phyloP scores from a whole-genome alignment of 2,797 vertebrate genomes.

The Lutjanus argentimaculatus region DNA sequence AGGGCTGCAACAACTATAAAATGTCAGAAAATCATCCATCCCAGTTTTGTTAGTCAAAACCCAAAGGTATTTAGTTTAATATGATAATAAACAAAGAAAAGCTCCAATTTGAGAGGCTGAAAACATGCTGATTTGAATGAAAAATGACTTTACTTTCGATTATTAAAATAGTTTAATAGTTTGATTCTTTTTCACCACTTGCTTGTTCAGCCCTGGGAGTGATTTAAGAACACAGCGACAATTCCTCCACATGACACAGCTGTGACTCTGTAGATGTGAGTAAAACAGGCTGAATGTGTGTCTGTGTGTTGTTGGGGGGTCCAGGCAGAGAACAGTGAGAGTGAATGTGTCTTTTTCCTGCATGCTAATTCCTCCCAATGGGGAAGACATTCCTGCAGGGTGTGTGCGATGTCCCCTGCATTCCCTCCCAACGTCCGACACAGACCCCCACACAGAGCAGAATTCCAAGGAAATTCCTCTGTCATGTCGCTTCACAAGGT shows the following conservation, averaged over 20 bases:
- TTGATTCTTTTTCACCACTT: no score
- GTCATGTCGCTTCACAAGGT: slow-evolving; percentile 74
- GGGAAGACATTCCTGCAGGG: slow-evolving; percentile 76
- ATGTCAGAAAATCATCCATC: no score
- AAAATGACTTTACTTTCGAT: no score
- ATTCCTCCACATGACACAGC: slow-evolving; percentile 17
- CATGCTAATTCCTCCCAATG: slow-evolving; percentile 83
- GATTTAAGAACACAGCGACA: slow-evolving; percentile 19
- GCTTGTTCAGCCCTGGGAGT: not conserved
- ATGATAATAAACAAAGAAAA: no score
- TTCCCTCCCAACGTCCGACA: slow-evolving; percentile 56
- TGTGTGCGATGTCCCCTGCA: slow-evolving; percentile 57
- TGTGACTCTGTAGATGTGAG: slow-evolving; percentile 43
- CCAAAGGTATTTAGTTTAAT: no score
- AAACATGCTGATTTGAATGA: no score
- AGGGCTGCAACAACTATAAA: no score
- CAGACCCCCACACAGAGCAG: slow-evolving; percentile 51
- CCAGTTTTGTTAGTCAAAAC: no score
- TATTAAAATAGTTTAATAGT: no score
- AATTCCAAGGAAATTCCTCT: slow-evolving; percentile 80
- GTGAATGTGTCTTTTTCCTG: slow-evolving; percentile 57
- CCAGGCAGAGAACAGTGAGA: slow-evolving; percentile 57
- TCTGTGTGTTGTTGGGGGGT: slow-evolving; percentile 69
- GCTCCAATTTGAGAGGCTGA: no score
- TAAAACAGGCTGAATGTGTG: slow-evolving; percentile 36